Conservation (phyloP, 2,888 invertebrate genomes). For the Prosopocoilus inquinatus region DNA sequence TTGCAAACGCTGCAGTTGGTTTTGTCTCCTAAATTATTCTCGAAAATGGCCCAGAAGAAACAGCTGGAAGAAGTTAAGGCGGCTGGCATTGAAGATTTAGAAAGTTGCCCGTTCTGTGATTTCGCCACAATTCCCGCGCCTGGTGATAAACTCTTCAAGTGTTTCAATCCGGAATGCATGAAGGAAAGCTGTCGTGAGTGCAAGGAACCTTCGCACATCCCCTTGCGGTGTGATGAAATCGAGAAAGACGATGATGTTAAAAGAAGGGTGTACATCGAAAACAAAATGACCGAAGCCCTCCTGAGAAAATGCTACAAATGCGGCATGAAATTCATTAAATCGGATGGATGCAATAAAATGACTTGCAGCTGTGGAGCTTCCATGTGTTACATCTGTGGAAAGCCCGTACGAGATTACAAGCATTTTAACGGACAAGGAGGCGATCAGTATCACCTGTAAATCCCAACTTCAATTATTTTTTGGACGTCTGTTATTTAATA, state of each 20-base stretch:
- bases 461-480: background rate
- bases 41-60: slow-evolving; percentile 51
- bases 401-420: slow-evolving; percentile 53
- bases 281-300: slow-evolving; percentile 56
- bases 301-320: slow-evolving; percentile 51
- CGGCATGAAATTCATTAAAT: slow-evolving; percentile 53
- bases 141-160: slow-evolving; percentile 53
- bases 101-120: slow-evolving; percentile 58
- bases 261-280: slow-evolving; percentile 53
- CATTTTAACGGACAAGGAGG: slow-evolving; percentile 56
- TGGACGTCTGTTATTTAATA: background rate
- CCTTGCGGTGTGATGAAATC: slow-evolving; percentile 53
- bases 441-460: slow-evolving; percentile 35
- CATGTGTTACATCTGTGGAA: slow-evolving; percentile 59
- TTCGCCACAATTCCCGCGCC: slow-evolving; percentile 54
- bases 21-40: slow-evolving; percentile 49
- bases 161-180: slow-evolving; percentile 58
- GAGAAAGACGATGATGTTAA: slow-evolving; percentile 49
- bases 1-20: slow-evolving; percentile 33
- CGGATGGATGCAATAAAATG: slow-evolving; percentile 60
- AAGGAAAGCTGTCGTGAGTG: slow-evolving; percentile 43
- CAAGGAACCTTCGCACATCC: slow-evolving; percentile 55
- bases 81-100: slow-evolving; percentile 56
- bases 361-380: slow-evolving; percentile 55
- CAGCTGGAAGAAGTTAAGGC: slow-evolving; percentile 55